Conservation (phyloP, 2,113 vertebrate species). For the Chunga burmeisteri region DNA sequence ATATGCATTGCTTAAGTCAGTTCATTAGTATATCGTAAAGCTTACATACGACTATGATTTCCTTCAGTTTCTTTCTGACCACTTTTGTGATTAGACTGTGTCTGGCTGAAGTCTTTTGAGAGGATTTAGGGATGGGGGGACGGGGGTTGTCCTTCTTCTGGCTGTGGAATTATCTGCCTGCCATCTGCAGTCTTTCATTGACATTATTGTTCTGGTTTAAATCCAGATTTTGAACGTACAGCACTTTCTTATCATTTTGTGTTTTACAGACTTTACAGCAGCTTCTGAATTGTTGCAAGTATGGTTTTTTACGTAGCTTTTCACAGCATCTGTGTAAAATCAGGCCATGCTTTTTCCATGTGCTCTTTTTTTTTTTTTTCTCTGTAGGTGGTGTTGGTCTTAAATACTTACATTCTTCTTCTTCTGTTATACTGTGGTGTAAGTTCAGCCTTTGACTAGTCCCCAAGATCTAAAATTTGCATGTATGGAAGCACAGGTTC, state of each 20-base stretch:
- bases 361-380: not conserved
- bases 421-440: not conserved
- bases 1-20: not conserved
- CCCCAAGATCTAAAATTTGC: not conserved
- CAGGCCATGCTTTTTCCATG: not conserved
- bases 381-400: not conserved
- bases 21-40: not conserved
- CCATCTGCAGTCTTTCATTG: slow-evolving; percentile 32
- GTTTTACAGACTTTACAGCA: not conserved
- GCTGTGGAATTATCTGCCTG: not conserved
- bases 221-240: not conserved
- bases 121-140: not conserved
- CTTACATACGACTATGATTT: slow-evolving; percentile 1
- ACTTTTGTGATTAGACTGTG: not conserved
- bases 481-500: not conserved
- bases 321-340: not conserved
- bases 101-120: slow-evolving; percentile 1
- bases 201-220: not conserved
- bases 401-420: not conserved
- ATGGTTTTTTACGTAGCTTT: not conserved
- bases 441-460: not conserved
- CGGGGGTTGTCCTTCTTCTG: not conserved
- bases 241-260: not conserved
- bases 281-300: not conserved
- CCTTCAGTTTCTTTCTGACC: not conserved